Base-by-base conservation (phyloP, 92 coral and sea anemone species). In the Meandrina meandrites region DNA sequence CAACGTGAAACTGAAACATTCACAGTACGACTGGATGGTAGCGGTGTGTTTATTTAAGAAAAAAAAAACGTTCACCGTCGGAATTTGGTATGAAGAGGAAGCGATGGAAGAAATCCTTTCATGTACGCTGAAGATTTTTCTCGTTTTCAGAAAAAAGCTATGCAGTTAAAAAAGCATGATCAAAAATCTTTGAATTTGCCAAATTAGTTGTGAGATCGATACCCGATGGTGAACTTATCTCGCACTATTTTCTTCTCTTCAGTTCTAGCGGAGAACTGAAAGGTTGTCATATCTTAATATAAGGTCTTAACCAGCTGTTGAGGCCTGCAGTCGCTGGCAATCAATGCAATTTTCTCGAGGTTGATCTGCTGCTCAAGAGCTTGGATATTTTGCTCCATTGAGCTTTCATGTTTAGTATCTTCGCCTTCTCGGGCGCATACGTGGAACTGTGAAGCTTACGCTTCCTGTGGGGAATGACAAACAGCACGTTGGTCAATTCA, bases 351-450 rank as follows among this genome's bases (percentile, higher is more conserved):
- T 48, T 81, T 21, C 18, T 82, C 86, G 13, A 68, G 40, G 78
- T 69, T 18, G 10, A 82, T 82, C 8, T 68, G 45, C 48, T 47
- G 18, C 28, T 82, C 35, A 15, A 82, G 32, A 48, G 28, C 40
- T 47, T 68, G 54, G 78, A 68, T 69, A 47, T 82, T 48, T 68
- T 82, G 47, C 28, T 82, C 86, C 78, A 69, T n/a, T n/a, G n/a
- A 24, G 76, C 45, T 31, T 81, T 81, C 42, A 19, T 82, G 18
- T 13, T 70, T 30, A 35, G 18, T 30, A 82, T 17, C 19, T 50
- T 31, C 45, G 24, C 86, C 73, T 51, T 70, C 27, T 82, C 67
- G 24, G 86, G 21, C 34, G 27, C 68, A 13, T 78, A 69, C 60
- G 31, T n/a, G 22, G 73, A 9, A 31, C 40, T 12, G 58, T 34